Percentiles rank a stretch among this genome's conserved stretches.
Evolutionary conservation across 1,140 invertebrate species (phyloP).

Genomic region (Listronotus oregonensis): DNA sequence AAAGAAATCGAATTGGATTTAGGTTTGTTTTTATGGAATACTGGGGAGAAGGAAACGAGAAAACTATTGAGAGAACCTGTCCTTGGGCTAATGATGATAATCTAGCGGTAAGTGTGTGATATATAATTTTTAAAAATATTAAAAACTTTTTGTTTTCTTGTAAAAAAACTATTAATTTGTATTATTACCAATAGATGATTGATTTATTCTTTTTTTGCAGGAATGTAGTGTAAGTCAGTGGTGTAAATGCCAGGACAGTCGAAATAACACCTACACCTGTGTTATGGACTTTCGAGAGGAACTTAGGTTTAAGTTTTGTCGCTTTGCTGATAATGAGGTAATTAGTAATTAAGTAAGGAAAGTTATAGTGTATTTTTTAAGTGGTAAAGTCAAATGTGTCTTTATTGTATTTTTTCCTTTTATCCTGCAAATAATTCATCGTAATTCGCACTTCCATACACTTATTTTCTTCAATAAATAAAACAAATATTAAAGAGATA

Average conservation of each 20-base stretch:
- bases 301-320: slow-evolving; percentile 73
- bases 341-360: too few species aligned
- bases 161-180: background rate
- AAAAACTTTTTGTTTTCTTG: too few species aligned
- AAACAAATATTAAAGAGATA: too few species aligned
- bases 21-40: slow-evolving; percentile 73
- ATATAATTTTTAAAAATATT: too few species aligned
- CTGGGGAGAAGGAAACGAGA: slow-evolving; percentile 70
- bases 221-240: slow-evolving; percentile 66
- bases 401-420: too few species aligned
- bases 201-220: slow-evolving; percentile 54
- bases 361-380: too few species aligned
- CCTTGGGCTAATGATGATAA: slow-evolving; percentile 61
- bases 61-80: slow-evolving; percentile 61
- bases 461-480: too few species aligned
- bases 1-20: slow-evolving; percentile 18
- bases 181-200: background rate
- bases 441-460: too few species aligned
- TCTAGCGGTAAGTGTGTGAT: slow-evolving; percentile 60
- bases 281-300: slow-evolving; percentile 64
- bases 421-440: too few species aligned
- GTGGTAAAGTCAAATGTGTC: too few species aligned
- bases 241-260: slow-evolving; percentile 83
- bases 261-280: slow-evolving; percentile 85
- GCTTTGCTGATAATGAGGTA: slow-evolving; percentile 76